Evolutionary conservation across 2,113 vertebrate species (phyloP).

Genomic region (Ceyx margarethae): DNA sequence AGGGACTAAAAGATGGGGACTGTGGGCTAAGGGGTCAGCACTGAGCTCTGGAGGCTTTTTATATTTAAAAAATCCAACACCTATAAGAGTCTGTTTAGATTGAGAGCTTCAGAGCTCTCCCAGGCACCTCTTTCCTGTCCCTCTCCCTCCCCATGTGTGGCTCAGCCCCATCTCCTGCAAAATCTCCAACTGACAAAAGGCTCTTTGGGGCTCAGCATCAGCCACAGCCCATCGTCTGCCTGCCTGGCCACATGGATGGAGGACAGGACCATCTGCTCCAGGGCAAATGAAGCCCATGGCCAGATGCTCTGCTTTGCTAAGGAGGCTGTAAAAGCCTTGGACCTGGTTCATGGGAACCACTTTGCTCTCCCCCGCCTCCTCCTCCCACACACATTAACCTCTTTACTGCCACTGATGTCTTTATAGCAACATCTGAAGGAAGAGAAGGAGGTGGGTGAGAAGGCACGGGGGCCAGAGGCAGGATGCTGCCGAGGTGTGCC

Average conservation of each 20-base stretch:
- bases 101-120: background rate
- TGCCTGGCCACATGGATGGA: background rate
- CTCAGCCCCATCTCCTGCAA: background rate
- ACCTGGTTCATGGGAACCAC: constrained; percentile 50
- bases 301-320: constrained; percentile 70
- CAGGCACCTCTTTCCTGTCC: background rate
- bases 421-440: constrained; percentile 39
- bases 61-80: background rate
- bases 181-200: constrained; percentile 37
- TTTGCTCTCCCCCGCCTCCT: constrained; percentile 32
- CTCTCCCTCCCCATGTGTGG: rapidly evolving
- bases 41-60: background rate
- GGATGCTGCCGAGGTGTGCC: constrained; percentile 29
- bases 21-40: background rate
- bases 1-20: background rate
- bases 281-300: constrained; percentile 50
- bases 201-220: constrained; percentile 14
- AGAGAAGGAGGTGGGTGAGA: constrained; percentile 32
- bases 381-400: constrained; percentile 52
- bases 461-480: constrained; percentile 13
- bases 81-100: background rate
- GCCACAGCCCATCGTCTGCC: background rate
- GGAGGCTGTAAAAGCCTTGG: constrained; percentile 55
- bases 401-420: constrained; percentile 53
- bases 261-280: constrained; percentile 66